Evolutionary conservation across 2,113 vertebrate genomes (phyloP), one percentile per base, ranked within the genome.

Genomic region (Genyomyrus donnyi): DNA sequence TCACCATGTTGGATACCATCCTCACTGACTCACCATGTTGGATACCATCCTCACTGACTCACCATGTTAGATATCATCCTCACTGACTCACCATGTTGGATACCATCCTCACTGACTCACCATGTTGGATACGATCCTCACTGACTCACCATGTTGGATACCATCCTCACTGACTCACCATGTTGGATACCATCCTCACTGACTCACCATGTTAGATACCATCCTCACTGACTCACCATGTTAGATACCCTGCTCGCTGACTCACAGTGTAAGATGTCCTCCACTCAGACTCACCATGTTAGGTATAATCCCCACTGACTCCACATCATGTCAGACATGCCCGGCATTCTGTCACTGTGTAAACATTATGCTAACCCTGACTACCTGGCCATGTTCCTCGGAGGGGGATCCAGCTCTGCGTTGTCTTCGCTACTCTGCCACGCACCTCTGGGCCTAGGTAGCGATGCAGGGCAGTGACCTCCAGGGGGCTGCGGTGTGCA

Each of bases 301-400:
- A 35, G 1, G 3, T 35, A 74, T 1, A 13, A 2, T 77, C 7
- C 24, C 1, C n/a, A 66, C 62, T 27, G 62, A 66, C 4, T 24
- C 21, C 21, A 58, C 56, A 62, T 9, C 21, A n/a, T 62, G 21
- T 62, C 8, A n/a, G 56, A 24, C 74, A 39, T 39, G 35, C 9
- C 74, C 35, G 0, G 17, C 15, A 21, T 85, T 48, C 19, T n/a
- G 83, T 48, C 83, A 42, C 42, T 45, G 42, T 17, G 15, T 21
- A 45, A 24, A 45, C 19, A 19, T 39, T 45, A 5, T 48, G 15
- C 48, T 42, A 48, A 19, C 42, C 39, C 46, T 8, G 2, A n/a
- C 46, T 87, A 87, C 85, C 85, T 90, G 39, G 19, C 58, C 0
- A 39, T 90, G 90, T 94, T 96, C 97, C 97, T 96, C 96, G 92